Base-by-base conservation (phyloP, 1,140 invertebrate genomes). In the Halesus radiatus region DNA sequence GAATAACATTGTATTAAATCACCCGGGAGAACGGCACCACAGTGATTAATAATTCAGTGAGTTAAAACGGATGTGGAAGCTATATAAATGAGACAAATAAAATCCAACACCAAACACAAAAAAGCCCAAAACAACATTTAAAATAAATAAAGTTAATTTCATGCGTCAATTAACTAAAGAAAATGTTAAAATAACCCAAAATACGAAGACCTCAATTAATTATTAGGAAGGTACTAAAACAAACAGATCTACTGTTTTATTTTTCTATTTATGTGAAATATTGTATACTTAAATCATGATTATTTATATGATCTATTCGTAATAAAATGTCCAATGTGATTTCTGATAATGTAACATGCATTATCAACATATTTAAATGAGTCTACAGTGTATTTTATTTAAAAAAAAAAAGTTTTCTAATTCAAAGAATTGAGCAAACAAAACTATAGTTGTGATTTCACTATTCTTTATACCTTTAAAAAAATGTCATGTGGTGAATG, bases 381-480 rank as follows among this genome's bases (percentile, higher is more conserved):
- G 20, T 60, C 8, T 60, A 45, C 8, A 2, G 13, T 45, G 37
- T 45, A 45, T 45, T 45, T 10, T 45, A 45, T 60, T 60, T 20
- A 60, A 60, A 20, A 60, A 45, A 1, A 13, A 45, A 13, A 45
- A 13, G 10, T 45, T 45, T 45, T 45, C 37, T 58, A 13, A 60
- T 60, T 60, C 56, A 60, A 22, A 22, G 18, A 60, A n/a, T 58
- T 58, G 20, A n/a, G 13, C 8, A 0, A 18, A n/a, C 18, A 22
- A 58, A 29, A 56, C 7, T 3, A 3, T 64, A 23, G n/a, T 20
- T 70, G 66, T 74, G n/a, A 74, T 74, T 74, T 74, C 70, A 74
- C 70, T 74, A 74, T 74, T 74, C 70, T 74, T 56, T 74, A 54
- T 56, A 74, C 53, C 52, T 74, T 73, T 53, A 15, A 74, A 50